phyloP scores from a whole-genome alignment of 2,888 invertebrate genomes.

The Heliconius cydno region DNA sequence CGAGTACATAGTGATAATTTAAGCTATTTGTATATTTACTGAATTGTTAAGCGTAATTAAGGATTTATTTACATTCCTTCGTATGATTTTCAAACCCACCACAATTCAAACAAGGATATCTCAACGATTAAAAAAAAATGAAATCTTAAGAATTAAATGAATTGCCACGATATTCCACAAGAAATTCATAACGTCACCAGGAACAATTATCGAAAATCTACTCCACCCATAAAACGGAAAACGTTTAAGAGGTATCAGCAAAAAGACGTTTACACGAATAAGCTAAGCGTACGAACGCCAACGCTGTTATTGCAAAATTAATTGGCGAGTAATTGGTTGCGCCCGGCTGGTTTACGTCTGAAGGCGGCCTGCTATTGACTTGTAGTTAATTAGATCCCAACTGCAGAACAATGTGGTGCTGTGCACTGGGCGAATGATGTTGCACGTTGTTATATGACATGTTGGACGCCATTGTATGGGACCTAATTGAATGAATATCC shows the following conservation, averaged over 20 bases:
- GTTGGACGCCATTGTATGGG: background rate
- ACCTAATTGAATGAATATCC: background rate
- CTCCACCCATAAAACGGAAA: background rate
- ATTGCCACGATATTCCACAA: background rate
- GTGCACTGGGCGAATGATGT: conserved; percentile 42
- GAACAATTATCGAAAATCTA: background rate
- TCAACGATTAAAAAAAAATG: no score
- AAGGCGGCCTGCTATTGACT: conserved; percentile 78
- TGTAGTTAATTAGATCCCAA: conserved; percentile 75
- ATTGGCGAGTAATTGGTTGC: conserved; percentile 80
- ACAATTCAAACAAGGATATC: no score
- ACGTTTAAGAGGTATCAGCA: conserved; percentile 31
- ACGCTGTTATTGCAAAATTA: conserved; percentile 74
- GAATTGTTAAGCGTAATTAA: no score
- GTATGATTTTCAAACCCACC: no score
- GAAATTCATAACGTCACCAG: background rate
- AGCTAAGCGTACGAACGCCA: conserved; percentile 35
- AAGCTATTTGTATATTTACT: no score
- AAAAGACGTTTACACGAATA: conserved; percentile 32
- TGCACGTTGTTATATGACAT: conserved; percentile 25
- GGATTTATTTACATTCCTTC: no score
- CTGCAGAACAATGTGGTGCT: conserved; percentile 64
- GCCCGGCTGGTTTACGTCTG: conserved; percentile 70
- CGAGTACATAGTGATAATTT: no score
- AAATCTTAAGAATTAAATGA: no score